Evolutionary conservation across 2,113 vertebrate species (phyloP).

Genomic region (Perca flavescens): DNA sequence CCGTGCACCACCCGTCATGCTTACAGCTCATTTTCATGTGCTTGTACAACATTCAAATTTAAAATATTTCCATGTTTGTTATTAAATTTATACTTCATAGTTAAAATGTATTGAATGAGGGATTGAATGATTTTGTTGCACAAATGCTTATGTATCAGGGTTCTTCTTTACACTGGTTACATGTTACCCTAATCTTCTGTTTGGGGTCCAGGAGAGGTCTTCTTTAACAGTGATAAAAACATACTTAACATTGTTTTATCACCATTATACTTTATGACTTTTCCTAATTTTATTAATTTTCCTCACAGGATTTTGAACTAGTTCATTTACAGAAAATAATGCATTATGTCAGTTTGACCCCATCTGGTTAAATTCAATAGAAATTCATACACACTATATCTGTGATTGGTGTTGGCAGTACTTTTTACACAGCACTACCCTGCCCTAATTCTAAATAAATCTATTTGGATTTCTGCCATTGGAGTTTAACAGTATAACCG

Average conservation of each 20-base stretch:
- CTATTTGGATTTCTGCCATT: no score
- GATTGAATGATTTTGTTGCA: neutral
- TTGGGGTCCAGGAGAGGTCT: neutral
- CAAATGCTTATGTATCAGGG: neutral
- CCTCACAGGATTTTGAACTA: neutral
- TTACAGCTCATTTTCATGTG: slow-evolving; percentile 35
- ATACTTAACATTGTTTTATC: neutral
- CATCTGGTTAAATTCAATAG: no score
- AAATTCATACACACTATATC: no score
- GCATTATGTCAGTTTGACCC: neutral
- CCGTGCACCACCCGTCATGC: slow-evolving; percentile 46
- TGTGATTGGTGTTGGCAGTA: no score
- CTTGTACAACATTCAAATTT: neutral
- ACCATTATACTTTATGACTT: neutral
- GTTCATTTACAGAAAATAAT: neutral
- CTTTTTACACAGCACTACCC: no score
- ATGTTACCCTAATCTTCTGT: neutral
- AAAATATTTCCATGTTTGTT: slow-evolving; percentile 3
- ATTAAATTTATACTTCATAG: neutral
- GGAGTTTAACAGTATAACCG: no score
- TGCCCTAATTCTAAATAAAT: no score
- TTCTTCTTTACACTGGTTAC: neutral
- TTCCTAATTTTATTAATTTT: neutral
- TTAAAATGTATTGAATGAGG: neutral
- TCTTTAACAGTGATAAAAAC: neutral